Evolutionary conservation across 2,888 invertebrate species (phyloP).

Genomic region (Acheta domesticus): DNA sequence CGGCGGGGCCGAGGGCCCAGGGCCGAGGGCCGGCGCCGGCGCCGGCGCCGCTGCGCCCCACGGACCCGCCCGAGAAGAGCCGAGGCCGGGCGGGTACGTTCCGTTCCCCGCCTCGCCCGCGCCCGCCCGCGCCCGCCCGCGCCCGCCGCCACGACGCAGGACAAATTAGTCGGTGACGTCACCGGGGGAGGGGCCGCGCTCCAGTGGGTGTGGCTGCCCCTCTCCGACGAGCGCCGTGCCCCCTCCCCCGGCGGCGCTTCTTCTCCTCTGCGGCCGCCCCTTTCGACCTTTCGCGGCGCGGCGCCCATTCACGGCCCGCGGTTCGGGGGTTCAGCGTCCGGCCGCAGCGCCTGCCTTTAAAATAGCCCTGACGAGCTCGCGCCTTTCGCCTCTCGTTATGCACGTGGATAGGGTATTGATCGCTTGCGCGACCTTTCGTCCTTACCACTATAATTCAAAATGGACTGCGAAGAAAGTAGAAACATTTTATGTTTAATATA

Average conservation of each 20-base stretch:
- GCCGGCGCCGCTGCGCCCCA: no score
- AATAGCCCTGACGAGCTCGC: no score
- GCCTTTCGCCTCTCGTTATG: no score
- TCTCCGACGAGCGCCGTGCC: neutral
- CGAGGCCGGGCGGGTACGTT: neutral
- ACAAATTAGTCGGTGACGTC: conserved; percentile 22
- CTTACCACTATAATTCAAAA: no score
- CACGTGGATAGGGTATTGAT: no score
- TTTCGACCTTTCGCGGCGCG: neutral
- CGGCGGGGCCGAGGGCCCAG: no score
- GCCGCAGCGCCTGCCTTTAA: no score
- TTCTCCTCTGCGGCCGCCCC: neutral
- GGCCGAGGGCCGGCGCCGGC: no score
- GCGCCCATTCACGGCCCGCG: neutral
- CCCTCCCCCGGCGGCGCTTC: neutral
- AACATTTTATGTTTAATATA: no score
- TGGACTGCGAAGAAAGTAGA: no score
- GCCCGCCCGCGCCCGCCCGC: neutral
- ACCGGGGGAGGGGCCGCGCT: neutral
- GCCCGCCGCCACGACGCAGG: neutral
- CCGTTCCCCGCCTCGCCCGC: neutral
- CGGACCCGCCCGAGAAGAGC: neutral
- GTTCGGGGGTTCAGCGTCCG: neutral
- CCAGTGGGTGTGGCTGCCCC: neutral
- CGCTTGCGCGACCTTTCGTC: no score